Evolutionary conservation across 2,888 invertebrate genomes (phyloP), one percentile per base, ranked within the genome.

Genomic region (Melanophora roralis): DNA sequence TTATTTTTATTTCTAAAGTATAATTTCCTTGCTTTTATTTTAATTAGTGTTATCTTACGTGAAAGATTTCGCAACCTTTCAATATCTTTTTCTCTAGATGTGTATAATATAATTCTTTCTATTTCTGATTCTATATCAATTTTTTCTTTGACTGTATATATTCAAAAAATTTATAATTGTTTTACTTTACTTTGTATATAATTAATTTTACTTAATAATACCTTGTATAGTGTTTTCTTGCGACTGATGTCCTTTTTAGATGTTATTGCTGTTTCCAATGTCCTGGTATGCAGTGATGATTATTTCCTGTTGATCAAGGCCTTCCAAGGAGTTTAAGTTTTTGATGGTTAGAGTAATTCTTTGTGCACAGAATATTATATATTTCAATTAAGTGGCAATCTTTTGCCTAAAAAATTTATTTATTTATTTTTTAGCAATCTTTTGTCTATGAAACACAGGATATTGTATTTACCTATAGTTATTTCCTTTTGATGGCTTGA

Each of bases 131-230:
- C 23, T 23, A 43, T 43, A 6, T 43, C 11, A 43, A 14, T 43
- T 43, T 43, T 43, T 43, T 43, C n/a, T 47, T 47, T 47, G 47
- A 47, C 21, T 45, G 45, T 19, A 16, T 45, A 45, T 19, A 45
- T 45, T 19, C 16, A 45, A 45, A 45, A 45, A 27, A 27, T 27
- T 27, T 27, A 5, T 27, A 5, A 45, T 45, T 45, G 45, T 19
- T 19, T 19, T 19, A 45, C 45, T 45, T 45, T 27, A 27, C 27
- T 6, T 27, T 27, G 6, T 27, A 27, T 45, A 45, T 14, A 45
- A 45, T 45, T 45, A 45, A 45, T 45, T 45, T 45, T 45, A 45
- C 45, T 45, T 45, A 45, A 19, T 45, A 45, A 45, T 45, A 45
- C 45, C 45, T 45, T 45, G 16, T 45, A 45, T 45, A 45, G 45